Evolutionary conservation across 2,888 invertebrate species (phyloP).

Genomic region (Aleiodes leptofemur): DNA sequence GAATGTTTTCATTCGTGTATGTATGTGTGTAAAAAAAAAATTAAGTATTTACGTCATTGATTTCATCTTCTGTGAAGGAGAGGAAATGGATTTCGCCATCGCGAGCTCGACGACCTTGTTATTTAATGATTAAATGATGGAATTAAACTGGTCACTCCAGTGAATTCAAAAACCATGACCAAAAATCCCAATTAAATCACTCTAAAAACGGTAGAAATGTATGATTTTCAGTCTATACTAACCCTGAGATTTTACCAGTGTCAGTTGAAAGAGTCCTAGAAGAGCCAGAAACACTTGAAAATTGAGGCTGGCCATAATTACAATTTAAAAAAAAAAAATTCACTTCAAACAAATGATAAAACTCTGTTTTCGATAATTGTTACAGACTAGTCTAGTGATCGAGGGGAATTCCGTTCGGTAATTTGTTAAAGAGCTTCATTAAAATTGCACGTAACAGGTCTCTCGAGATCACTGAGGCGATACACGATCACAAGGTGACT

Average conservation of each 20-base stretch:
- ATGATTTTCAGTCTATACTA: slow-evolving; percentile 10
- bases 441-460: neutral
- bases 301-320: neutral
- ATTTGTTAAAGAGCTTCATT: neutral
- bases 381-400: neutral
- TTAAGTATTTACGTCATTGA: too few relatives aligned
- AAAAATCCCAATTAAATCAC: neutral
- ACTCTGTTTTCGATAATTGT: neutral
- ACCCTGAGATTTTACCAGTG: slow-evolving; percentile 38
- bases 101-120: slow-evolving; percentile 30
- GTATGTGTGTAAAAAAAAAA: too few relatives aligned
- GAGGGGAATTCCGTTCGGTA: neutral
- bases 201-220: slow-evolving; percentile 18
- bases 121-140: neutral
- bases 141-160: slow-evolving; percentile 24
- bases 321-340: neutral
- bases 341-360: neutral
- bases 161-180: slow-evolving; percentile 35
- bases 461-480: slow-evolving; percentile 50
- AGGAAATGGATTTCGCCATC: slow-evolving; percentile 19
- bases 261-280: slow-evolving; percentile 21
- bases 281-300: neutral
- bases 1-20: too few relatives aligned
- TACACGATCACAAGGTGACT: slow-evolving; percentile 59
- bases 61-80: too few relatives aligned